phyloP scores from a whole-genome alignment of 2,888 invertebrate species.

The Sinelater perroti region DNA sequence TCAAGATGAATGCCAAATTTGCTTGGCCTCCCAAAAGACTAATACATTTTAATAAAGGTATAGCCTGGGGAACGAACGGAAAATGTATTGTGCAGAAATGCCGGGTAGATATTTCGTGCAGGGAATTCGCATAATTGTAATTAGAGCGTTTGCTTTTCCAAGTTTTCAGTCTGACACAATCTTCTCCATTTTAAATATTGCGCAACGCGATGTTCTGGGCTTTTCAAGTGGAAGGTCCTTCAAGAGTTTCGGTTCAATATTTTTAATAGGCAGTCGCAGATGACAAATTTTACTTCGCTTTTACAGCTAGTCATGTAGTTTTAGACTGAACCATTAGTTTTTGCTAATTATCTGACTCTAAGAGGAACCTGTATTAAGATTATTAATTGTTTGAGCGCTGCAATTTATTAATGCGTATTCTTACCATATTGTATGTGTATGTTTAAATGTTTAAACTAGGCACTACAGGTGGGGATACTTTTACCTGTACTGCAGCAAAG shows the following conservation, averaged over 20 bases:
- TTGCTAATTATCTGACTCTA: neutral
- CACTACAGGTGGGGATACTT: neutral
- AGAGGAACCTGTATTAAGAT: neutral
- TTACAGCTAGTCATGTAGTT: neutral
- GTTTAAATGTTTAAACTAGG: too few species aligned
- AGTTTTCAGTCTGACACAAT: constrained; percentile 22
- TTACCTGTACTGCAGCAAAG: constrained; percentile 17
- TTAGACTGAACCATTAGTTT: neutral
- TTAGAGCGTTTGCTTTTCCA: constrained; percentile 27
- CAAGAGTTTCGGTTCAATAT: too few species aligned
- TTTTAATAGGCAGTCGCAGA: too few species aligned
- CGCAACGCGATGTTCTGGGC: too few species aligned
- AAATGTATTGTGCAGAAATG: constrained; percentile 24
- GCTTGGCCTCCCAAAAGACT: constrained; percentile 23
- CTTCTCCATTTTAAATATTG: constrained; percentile 15
- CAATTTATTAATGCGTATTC: neutral
- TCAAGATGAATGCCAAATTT: constrained; percentile 29
- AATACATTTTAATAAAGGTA: constrained; percentile 32
- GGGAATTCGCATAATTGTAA: constrained; percentile 29
- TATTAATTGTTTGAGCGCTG: constrained; percentile 1
- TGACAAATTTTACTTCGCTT: too few species aligned
- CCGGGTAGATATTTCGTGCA: constrained; percentile 23
- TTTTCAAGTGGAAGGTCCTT: too few species aligned
- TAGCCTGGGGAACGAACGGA: constrained; percentile 19
- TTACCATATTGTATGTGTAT: too few species aligned